phyloP scores from a whole-genome alignment of 2,113 vertebrate species.

The Cebus imitator region DNA sequence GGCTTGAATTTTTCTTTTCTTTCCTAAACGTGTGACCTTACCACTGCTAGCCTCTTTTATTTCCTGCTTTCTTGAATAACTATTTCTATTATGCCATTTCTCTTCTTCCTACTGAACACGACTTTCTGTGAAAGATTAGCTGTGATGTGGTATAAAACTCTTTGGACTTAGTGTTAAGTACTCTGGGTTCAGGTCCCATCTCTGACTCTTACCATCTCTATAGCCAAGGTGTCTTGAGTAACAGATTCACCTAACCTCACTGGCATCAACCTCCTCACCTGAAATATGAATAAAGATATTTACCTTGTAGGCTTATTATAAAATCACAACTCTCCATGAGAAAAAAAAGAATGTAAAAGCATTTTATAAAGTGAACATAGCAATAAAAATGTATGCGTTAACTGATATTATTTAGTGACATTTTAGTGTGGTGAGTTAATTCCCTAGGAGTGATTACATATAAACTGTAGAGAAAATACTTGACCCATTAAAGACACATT shows the following conservation, averaged over 20 bases:
- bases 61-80: not conserved
- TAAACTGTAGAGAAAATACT: not conserved
- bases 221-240: not conserved
- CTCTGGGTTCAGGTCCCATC: not conserved
- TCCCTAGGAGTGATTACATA: not conserved
- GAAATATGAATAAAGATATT: not conserved
- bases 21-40: not conserved
- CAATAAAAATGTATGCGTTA: not conserved
- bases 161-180: not conserved
- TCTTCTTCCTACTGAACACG: not conserved
- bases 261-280: not conserved
- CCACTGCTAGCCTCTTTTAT: not conserved
- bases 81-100: not conserved
- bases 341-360: constrained; percentile 27
- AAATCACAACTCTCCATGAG: not conserved
- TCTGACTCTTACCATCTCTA: not conserved
- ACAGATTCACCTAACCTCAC: not conserved
- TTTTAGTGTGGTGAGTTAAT: not conserved
- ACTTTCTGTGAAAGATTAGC: not conserved
- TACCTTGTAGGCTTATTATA: not conserved
- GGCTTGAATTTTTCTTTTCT: not conserved
- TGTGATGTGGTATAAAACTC: not conserved
- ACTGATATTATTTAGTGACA: not conserved
- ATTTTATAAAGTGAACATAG: not conserved
- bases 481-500: not conserved